Base-by-base conservation (phyloP, 2,113 vertebrate genomes). In the Proteles cristata region DNA sequence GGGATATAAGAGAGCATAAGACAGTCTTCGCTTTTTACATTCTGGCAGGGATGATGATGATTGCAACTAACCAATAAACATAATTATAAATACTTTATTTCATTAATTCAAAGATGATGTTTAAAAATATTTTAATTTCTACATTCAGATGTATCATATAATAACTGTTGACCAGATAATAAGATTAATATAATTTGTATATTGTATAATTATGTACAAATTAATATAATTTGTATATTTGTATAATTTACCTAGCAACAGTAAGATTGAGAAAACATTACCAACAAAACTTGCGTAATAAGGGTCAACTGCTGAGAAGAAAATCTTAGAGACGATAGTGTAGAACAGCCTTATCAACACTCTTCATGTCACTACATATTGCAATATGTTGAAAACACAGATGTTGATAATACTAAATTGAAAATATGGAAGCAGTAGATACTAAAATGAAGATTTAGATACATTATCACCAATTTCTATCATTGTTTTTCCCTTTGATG, bases 261-360 rank as follows among this genome's bases (percentile, higher is more conserved):
- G 1, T 81, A 76, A 93, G 48, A 53, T n/a, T 74, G 35, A 90
- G 68, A 74, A 86, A 69, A 7, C 2, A 76, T 16, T 5, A 58
- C 31, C 7, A 84, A 53, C 63, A 85, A 61, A 97, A 90, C 35
- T 93, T 97, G 15, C 35, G n/a, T 66, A 63, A 81, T 80, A n/a
- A 35, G n/a, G 21, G 3, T 39, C 35, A 58, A 58, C 11, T 58
- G 26, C 21, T 82, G 53, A 89, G 79, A 53, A 69, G 25, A 48
- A 83, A 86, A 88, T 68, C n/a, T 88, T 45, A 61, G 31, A 81
- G 69, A 69, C 7, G 71, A 35, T 53, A n/a, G 19, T 26, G 8
- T 48, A 81, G 66, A 31, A 33, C 31, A 14, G 15, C 33, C 48
- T 74, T 25, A 63, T 31, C 55, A 61, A 26, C 2, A 94, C 11